Conservation (phyloP, 2,888 invertebrate genomes). For the Trissonchulus latispiculum region DNA sequence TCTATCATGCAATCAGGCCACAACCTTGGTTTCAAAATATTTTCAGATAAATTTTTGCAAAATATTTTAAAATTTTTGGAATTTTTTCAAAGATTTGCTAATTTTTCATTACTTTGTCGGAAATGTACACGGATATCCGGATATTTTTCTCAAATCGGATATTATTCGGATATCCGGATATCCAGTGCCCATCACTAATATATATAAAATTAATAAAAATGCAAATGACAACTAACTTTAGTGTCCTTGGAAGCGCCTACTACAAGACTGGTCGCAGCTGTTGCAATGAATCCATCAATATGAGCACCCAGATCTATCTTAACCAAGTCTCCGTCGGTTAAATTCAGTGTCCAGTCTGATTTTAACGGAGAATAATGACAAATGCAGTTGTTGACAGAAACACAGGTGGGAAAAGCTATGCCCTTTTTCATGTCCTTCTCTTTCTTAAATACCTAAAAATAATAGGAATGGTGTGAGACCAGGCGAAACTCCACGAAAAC, state of each 20-base stretch:
- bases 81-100: no score
- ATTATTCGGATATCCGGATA: no score
- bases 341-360: slow-evolving; percentile 67
- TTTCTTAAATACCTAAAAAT: slow-evolving; percentile 75
- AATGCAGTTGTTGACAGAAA: slow-evolving; percentile 96
- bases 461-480: no score
- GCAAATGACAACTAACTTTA: slow-evolving; percentile 19
- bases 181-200: no score
- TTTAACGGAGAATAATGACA: slow-evolving; percentile 95
- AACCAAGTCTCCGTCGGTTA: slow-evolving; percentile 44
- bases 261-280: slow-evolving; percentile 87
- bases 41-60: no score
- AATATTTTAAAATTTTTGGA: no score
- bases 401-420: slow-evolving; percentile 95
- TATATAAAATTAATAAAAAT: background rate
- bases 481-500: background rate
- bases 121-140: no score
- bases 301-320: slow-evolving; percentile 81
- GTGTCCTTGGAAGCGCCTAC: slow-evolving; percentile 61
- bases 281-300: slow-evolving; percentile 96
- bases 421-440: slow-evolving; percentile 92
- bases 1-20: no score
- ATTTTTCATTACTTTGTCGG: no score
- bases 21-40: no score
- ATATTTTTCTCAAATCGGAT: no score